Percentiles rank a stretch among this genome's conserved stretches.
These are phyloP conservation scores for Paratilapia polleni DNA, from an alignment of 2,113 vertebrate species.

Conservation along the genomic window DNA sequence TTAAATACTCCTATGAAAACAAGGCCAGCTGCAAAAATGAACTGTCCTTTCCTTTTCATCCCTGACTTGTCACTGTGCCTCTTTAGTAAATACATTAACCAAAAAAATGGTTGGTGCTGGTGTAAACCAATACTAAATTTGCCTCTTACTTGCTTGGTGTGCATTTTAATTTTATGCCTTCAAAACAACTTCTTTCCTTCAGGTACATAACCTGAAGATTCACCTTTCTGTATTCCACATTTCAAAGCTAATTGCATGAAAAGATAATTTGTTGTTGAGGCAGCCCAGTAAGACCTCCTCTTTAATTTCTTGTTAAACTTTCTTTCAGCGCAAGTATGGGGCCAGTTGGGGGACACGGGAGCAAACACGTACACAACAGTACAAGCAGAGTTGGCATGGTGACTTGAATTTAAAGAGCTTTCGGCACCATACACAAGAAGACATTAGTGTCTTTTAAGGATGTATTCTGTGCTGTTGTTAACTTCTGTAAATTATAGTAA, in stretches of 20 bases:
- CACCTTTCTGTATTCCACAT: neutral
- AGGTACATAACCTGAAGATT: neutral
- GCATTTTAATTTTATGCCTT: neutral
- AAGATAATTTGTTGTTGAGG: neutral
- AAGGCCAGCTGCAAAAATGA: neutral
- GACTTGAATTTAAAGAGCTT: constrained; percentile 1
- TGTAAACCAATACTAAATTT: neutral
- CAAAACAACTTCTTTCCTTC: neutral
- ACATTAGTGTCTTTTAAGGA: no score
- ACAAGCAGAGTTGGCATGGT: neutral
- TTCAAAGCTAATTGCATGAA: constrained; percentile 11
- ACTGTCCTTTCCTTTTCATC: neutral
- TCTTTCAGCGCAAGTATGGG: neutral
- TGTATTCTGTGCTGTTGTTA: no score
- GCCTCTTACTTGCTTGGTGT: neutral
- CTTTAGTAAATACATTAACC: neutral
- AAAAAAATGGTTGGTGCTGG: neutral
- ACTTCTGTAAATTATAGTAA: neutral
- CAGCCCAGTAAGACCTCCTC: neutral
- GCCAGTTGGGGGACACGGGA: neutral
- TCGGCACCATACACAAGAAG: no score
- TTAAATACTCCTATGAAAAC: neutral
- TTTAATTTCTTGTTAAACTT: neutral
- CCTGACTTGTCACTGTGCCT: neutral
- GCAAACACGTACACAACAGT: neutral